Evolutionary conservation across 2,888 invertebrate species (phyloP), one percentile per base, ranked within the genome.

Genomic region (Octonoba sinensis): DNA sequence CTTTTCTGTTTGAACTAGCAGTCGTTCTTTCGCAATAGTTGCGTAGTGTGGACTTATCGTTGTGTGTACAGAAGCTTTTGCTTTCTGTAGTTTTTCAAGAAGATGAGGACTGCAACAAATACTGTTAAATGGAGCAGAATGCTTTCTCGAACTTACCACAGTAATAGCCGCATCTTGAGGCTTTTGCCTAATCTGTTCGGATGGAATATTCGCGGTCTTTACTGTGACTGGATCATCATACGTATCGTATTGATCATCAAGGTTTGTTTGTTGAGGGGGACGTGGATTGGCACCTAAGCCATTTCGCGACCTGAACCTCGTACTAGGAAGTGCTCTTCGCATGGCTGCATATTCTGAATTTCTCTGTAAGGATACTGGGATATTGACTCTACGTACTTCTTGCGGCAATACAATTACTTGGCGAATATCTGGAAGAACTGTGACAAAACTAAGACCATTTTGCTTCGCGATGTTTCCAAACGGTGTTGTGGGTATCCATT

Each of bases 401-500:
- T 13, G 24, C 13, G 24, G 60, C 12, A 27, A 24, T 13, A 20
- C 20, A 57, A 36, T 36, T 4, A 36, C 36, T 36, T 27, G 24
- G n/a, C 18, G 27, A 6, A 46, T 12, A 13, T 64, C 47, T 6
- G 47, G 47, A 1, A 46, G 20, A 18, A n/a, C 47, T 18, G 64
- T 46, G 8, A 18, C 64, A 46, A 46, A 54, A 6, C 59, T 67
- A 2, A 46, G 15, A 20, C 57, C 60, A 20, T 62, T 60, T n/a
- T 36, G 18, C 1, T 13, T 60, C 1, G 15, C 15, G 60, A 22
- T 54, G 0, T 12, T 24, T n/a, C 46, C 72, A 24, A 51, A 79
- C 0, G 56, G 36, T 16, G 64, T 11, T 3, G 67, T 57, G 36
- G 69, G 60, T 2, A 70, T 18, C 56, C 60, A 67, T 8, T 67